Evolutionary conservation across 37 sponge, comb jelly and placozoan species (phyloP), one percentile per base, ranked within the genome.

Genomic region (Corticium candelabrum): DNA sequence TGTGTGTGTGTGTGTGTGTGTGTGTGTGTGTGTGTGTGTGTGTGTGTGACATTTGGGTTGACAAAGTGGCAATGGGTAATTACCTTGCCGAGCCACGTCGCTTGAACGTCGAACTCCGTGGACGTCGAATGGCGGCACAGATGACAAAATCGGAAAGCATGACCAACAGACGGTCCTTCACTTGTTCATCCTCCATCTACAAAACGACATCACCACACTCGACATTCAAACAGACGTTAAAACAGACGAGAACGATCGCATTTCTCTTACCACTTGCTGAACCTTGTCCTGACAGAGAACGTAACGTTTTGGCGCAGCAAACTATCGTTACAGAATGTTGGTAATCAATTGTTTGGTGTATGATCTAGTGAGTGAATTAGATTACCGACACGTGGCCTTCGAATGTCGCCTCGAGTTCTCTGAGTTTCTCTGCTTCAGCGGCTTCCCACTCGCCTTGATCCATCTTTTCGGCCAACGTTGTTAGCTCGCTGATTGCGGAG

Each of bases 381-480:
- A 4, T n/a, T n/a, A n/a, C 73, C 31, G 33, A 5, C 35, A 70
- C 73, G 29, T n/a, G 5, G 73, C 94, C 90, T 1, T 93, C 90
- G 40, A 90, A 85, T 31, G 73, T 77, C 56, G 77, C 62, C 3
- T 86, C 79, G 2, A 93, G 76, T n/a, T 93, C 94, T 72, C 67
- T 84, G 40, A 86, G 85, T 3, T 71, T 37, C 37, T 87, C 85
- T 0, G 79, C 37, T 5, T 84, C 50, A 43, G 57, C 75, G 40
- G 85, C 82, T 76, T 90, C 83, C 68, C 82, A 56, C 77, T 93
- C 94, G 4, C 81, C 77, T 38, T 80, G 85, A 41, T 93, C 88
- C 80, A 93, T 86, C 37, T 75, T 62, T 69, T 87, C 90, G 2
- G 86, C 94, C 69, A 93, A 76, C 36, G 78, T 68, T 0, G 84